These are phyloP conservation scores for Agriotes lineatus DNA, from an alignment of 2,888 invertebrate genomes.

Conservation along the genomic window DNA sequence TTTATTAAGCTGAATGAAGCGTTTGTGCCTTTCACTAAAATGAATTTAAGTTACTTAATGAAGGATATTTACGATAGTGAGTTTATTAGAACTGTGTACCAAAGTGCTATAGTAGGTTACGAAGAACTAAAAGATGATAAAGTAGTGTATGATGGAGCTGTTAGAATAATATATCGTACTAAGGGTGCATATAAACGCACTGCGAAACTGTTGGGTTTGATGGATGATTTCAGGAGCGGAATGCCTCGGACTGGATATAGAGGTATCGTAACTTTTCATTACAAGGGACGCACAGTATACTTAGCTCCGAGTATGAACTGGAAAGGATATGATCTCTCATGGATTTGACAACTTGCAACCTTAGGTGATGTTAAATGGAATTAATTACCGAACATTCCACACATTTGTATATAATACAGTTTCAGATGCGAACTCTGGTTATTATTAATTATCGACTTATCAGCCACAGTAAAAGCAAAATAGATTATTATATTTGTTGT, in stretches of 20 bases:
- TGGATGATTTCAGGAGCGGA: conserved; percentile 98
- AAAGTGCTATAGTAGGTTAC: conserved; percentile 78
- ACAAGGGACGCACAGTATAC: conserved; percentile 85
- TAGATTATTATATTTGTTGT: too few relatives aligned
- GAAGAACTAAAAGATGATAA: conserved; percentile 75
- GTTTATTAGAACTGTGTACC: conserved; percentile 80
- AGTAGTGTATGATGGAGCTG: conserved; percentile 72
- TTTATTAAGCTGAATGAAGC: conserved; percentile 92
- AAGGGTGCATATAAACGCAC: conserved; percentile 85
- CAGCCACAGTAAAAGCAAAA: too few relatives aligned
- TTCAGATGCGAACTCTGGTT: too few relatives aligned
- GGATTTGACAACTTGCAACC: conserved; percentile 75
- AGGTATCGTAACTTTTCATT: conserved; percentile 94
- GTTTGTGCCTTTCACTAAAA: conserved; percentile 90
- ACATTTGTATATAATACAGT: background rate
- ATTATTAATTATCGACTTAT: too few relatives aligned
- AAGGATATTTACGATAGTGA: conserved; percentile 90
- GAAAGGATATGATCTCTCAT: conserved; percentile 87
- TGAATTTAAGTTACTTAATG: conserved; percentile 89
- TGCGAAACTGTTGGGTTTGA: conserved; percentile 90
- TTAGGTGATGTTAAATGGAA: background rate
- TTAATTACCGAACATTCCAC: conserved; percentile 11
- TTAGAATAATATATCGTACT: conserved; percentile 85
- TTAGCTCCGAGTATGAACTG: conserved; percentile 88
- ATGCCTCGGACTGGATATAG: conserved; percentile 96